phyloP scores from a whole-genome alignment of 1,140 invertebrate species.

The Paracyclopina nana region DNA sequence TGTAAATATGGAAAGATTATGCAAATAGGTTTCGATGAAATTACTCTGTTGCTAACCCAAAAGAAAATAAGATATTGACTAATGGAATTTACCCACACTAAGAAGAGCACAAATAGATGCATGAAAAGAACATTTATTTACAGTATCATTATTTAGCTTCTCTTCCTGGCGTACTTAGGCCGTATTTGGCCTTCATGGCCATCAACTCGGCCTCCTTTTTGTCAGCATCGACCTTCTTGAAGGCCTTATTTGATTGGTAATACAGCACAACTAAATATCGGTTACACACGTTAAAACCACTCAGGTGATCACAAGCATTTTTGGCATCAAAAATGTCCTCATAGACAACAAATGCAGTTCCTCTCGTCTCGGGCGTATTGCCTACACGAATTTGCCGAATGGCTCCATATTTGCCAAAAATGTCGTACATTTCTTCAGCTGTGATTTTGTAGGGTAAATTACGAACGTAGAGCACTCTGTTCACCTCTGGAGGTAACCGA shows the following conservation, averaged over 20 bases:
- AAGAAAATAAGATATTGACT: too few relatives aligned
- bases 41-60: too few relatives aligned
- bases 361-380: constrained; percentile 89
- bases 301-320: constrained; percentile 97
- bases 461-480: constrained; percentile 84
- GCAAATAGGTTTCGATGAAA: too few relatives aligned
- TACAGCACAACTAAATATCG: constrained; percentile 93
- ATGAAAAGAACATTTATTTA: too few relatives aligned
- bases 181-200: constrained; percentile 87
- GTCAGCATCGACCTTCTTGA: constrained; percentile 85
- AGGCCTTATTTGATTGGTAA: constrained; percentile 64
- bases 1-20: too few relatives aligned
- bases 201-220: constrained; percentile 94
- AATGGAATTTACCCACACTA: too few relatives aligned
- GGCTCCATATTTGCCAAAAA: constrained; percentile 99
- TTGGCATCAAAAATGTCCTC: constrained; percentile 99
- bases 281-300: constrained; percentile 97
- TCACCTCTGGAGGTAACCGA: constrained; percentile 91
- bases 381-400: constrained; percentile 86
- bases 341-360: constrained; percentile 97
- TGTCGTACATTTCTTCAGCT: constrained; percentile 99
- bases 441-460: constrained; percentile 99
- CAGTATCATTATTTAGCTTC: too few relatives aligned
- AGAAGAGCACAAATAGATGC: too few relatives aligned
- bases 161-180: constrained; percentile 29